These are phyloP conservation scores for Labeo rohita DNA, from an alignment of 2,113 vertebrate genomes.

Conservation along the genomic window DNA sequence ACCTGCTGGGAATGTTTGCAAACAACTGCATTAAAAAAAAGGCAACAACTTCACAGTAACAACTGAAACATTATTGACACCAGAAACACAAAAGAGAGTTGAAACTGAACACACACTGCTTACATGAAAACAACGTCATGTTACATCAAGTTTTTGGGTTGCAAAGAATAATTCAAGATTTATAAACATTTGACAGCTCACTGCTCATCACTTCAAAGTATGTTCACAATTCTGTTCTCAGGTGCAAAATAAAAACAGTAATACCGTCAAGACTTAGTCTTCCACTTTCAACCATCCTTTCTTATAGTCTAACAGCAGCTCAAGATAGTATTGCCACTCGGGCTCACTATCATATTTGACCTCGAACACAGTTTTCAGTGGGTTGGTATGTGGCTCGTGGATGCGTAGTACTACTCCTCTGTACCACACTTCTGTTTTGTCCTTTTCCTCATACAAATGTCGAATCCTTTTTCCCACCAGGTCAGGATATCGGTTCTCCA, in stretches of 20 bases:
- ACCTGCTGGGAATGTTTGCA: conserved; percentile 6
- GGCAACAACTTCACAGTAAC: neutral
- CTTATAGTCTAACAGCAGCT: conserved; percentile 77
- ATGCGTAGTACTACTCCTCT: conserved; percentile 76
- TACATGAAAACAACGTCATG: neutral
- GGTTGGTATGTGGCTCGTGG: conserved; percentile 70
- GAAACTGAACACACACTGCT: neutral
- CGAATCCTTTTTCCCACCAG: conserved; percentile 80
- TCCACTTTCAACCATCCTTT: conserved; percentile 82
- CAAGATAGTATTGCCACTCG: conserved; percentile 80
- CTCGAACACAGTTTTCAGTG: conserved; percentile 77
- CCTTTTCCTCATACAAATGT: conserved; percentile 83
- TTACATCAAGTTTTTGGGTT: neutral
- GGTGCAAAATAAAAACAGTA: neutral
- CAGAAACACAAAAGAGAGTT: neutral
- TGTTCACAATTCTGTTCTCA: neutral
- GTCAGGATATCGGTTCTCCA: conserved; percentile 73
- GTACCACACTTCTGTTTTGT: conserved; percentile 81
- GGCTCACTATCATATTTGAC: conserved; percentile 84
- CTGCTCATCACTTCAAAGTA: neutral
- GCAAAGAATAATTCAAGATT: neutral
- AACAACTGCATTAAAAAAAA: neutral
- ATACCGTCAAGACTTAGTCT: conserved; percentile 58
- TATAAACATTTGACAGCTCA: neutral
- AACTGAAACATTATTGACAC: conserved; percentile 9